Conservation (phyloP, 2,888 invertebrate genomes). For the Aspidapion aeneum region DNA sequence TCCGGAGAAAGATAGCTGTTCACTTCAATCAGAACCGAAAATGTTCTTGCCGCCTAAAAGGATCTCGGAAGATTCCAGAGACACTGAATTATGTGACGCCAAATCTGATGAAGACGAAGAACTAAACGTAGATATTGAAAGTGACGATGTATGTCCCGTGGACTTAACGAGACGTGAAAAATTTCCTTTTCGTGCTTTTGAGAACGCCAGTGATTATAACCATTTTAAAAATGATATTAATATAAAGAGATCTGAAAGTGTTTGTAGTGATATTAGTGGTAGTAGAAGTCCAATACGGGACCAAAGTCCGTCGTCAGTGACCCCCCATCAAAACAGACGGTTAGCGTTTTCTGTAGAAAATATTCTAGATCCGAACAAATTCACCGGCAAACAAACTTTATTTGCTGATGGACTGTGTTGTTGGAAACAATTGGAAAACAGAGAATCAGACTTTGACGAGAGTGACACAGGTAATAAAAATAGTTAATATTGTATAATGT, state of each 20-base stretch:
- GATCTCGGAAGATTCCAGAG: conserved; percentile 45
- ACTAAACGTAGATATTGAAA: conserved; percentile 47
- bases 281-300: conserved; percentile 45
- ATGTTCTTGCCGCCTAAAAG: conserved; percentile 43
- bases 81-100: too few relatives aligned
- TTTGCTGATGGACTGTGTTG: conserved; percentile 49
- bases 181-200: conserved; percentile 33
- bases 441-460: conserved; percentile 51
- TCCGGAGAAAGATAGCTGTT: conserved; percentile 32
- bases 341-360: conserved; percentile 89
- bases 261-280: conserved; percentile 48
- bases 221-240: conserved; percentile 39
- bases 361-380: conserved; percentile 86
- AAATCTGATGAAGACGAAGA: conserved; percentile 41
- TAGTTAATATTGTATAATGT: too few relatives aligned
- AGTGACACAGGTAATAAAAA: conserved; percentile 50
- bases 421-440: conserved; percentile 51
- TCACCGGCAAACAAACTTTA: conserved; percentile 63
- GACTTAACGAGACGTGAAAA: conserved; percentile 47
- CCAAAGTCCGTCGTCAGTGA: conserved; percentile 44
- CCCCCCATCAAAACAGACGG: conserved; percentile 59
- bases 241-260: conserved; percentile 47
- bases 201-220: conserved; percentile 32
- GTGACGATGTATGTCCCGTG: conserved; percentile 49
- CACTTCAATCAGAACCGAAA: conserved; percentile 35